These are phyloP conservation scores for Sinonovacula constricta DNA, from an alignment of 1,140 invertebrate genomes.

Conservation along the genomic window DNA sequence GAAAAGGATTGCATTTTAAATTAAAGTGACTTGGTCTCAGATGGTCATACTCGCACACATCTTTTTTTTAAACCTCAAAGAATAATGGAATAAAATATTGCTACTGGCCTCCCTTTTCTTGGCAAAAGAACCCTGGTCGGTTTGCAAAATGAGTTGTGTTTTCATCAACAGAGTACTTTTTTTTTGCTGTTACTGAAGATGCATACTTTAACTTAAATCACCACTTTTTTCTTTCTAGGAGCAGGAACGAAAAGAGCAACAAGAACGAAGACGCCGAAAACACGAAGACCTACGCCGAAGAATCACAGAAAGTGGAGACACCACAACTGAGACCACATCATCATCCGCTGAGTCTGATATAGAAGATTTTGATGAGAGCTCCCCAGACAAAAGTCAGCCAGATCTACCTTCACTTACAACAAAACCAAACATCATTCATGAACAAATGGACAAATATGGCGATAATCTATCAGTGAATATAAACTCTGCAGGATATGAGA, in stretches of 20 bases:
- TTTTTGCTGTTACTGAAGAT: not conserved
- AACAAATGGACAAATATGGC: conserved; percentile 25
- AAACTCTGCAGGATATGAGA: conserved; percentile 61
- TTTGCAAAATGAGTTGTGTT: too few relatives aligned
- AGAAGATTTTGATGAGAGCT: conserved; percentile 11
- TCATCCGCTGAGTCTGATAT: conserved; percentile 43
- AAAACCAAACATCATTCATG: not conserved
- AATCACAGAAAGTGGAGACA: conserved; percentile 81
- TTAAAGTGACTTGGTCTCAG: too few relatives aligned
- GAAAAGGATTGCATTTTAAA: too few relatives aligned
- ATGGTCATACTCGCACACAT: too few relatives aligned
- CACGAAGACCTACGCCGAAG: conserved; percentile 91
- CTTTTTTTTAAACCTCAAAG: too few relatives aligned
- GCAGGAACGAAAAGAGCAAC: conserved; percentile 69
- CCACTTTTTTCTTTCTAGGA: conserved; percentile 62
- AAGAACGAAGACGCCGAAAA: conserved; percentile 82
- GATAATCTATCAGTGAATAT: conserved; percentile 55
- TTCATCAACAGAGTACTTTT: too few relatives aligned
- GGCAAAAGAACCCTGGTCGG: too few relatives aligned
- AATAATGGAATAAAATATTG: too few relatives aligned
- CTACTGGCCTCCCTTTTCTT: too few relatives aligned
- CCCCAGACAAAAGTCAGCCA: not conserved
- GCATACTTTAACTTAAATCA: not conserved
- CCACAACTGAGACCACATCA: conserved; percentile 1
- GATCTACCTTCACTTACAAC: not conserved